Conservation (phyloP, 1,140 invertebrate species). For the Cyphomyrmex costatus region DNA sequence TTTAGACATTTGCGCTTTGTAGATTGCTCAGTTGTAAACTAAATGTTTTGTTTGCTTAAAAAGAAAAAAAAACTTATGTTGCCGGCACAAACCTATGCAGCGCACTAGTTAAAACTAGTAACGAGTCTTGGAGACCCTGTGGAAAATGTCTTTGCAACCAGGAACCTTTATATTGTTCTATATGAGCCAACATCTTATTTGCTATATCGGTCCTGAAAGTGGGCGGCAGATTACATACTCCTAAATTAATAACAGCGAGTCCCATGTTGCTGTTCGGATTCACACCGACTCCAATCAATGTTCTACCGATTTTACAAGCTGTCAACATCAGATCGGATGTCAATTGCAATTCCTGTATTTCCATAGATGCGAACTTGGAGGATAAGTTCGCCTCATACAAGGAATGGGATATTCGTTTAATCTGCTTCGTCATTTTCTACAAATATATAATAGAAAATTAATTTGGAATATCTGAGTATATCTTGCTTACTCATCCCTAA, state of each 20-base stretch:
- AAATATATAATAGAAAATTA: conserved; percentile 71
- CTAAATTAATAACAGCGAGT: conserved; percentile 89
- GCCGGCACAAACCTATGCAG: conserved; percentile 88
- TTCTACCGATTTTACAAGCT: conserved; percentile 89
- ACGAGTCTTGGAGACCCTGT: conserved; percentile 87
- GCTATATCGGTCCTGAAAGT: conserved; percentile 90
- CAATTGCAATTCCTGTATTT: conserved; percentile 88
- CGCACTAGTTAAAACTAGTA: conserved; percentile 87
- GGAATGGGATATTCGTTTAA: conserved; percentile 87
- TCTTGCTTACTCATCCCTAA: conserved; percentile 2
- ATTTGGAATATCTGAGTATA: conserved; percentile 5
- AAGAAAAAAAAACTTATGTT: conserved; percentile 73
- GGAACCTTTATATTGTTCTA: conserved; percentile 88
- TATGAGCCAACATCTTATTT: conserved; percentile 89
- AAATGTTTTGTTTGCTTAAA: conserved; percentile 44
- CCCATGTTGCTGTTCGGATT: conserved; percentile 90
- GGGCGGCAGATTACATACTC: conserved; percentile 88
- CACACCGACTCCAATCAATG: conserved; percentile 88
- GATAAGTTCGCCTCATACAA: conserved; percentile 85
- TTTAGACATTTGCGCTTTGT: conserved; percentile 48
- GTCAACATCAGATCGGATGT: conserved; percentile 89
- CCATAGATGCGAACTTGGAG: conserved; percentile 85
- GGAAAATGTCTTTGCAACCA: conserved; percentile 88
- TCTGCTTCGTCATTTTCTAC: conserved; percentile 88
- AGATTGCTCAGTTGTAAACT: conserved; percentile 15